These are phyloP conservation scores for Rhyacophila brunnea DNA, from an alignment of 1,140 invertebrate species.

Conservation along the genomic window DNA sequence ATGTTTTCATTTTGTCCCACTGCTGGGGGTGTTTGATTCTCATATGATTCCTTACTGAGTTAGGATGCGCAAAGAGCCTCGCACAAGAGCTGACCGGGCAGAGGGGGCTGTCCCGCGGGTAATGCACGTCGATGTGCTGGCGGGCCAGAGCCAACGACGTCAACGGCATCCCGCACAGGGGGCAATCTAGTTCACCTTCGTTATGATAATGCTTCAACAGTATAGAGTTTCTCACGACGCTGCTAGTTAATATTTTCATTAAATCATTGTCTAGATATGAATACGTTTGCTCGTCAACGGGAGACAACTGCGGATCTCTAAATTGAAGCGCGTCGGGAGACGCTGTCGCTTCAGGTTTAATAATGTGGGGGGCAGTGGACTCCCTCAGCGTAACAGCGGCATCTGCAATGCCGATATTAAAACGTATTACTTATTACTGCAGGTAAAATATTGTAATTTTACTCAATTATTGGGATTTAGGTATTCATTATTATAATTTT, in stretches of 20 bases:
- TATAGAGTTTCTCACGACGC: constrained; percentile 16
- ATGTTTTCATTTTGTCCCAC: constrained; percentile 78
- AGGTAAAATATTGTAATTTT: background rate
- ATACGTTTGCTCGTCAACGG: constrained; percentile 19
- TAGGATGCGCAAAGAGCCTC: constrained; percentile 74
- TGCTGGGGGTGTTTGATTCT: constrained; percentile 73
- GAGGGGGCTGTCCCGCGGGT: constrained; percentile 75
- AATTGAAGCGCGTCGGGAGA: constrained; percentile 24
- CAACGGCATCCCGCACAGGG: constrained; percentile 66
- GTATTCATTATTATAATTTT: too few species aligned
- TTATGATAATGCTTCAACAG: constrained; percentile 55
- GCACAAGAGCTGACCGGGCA: constrained; percentile 74
- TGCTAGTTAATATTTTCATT: constrained; percentile 24
- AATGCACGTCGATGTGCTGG: constrained; percentile 74
- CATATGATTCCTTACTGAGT: constrained; percentile 82
- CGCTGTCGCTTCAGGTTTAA: constrained; percentile 31
- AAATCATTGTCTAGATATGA: constrained; percentile 29
- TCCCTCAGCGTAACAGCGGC: constrained; percentile 44
- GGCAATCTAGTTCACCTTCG: constrained; percentile 39
- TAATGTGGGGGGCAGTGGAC: constrained; percentile 45
- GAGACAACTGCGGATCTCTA: constrained; percentile 16
- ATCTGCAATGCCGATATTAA: constrained; percentile 52
- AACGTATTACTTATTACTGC: constrained; percentile 25
- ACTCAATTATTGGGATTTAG: too few species aligned
- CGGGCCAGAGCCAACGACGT: constrained; percentile 65